phyloP scores from a whole-genome alignment of 2,888 invertebrate species.

The Dolichomitus sp. region DNA sequence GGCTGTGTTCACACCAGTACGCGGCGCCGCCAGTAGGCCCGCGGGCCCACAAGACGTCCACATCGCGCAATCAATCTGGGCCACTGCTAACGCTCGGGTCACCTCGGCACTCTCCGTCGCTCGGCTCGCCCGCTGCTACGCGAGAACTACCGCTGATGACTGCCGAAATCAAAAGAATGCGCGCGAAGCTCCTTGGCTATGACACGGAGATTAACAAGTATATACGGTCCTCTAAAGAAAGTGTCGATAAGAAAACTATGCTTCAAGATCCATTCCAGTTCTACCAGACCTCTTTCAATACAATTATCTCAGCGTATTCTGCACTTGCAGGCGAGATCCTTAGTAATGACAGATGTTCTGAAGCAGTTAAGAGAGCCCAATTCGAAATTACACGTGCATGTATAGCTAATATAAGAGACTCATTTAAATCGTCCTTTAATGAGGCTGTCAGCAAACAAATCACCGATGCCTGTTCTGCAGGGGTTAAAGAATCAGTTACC shows the following conservation, averaged over 20 bases:
- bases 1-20: too few relatives aligned
- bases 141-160: too few relatives aligned
- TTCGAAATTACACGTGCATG: background rate
- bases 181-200: too few relatives aligned
- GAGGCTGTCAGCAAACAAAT: background rate
- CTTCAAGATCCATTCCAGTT: conserved; percentile 12
- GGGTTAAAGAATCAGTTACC: background rate
- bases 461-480: background rate
- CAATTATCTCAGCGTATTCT: conserved; percentile 20
- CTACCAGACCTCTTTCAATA: conserved; percentile 20
- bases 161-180: too few relatives aligned
- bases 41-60: too few relatives aligned
- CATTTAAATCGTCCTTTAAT: background rate
- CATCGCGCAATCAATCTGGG: too few relatives aligned
- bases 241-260: conserved; percentile 1
- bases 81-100: too few relatives aligned
- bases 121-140: too few relatives aligned
- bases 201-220: background rate
- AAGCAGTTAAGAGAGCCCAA: background rate
- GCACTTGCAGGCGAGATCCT: background rate
- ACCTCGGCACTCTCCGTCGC: too few relatives aligned
- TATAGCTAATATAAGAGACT: background rate
- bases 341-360: background rate
- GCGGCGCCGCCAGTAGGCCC: too few relatives aligned
- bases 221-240: conserved; percentile 6